Evolutionary conservation across 2,113 vertebrate species (phyloP), one percentile per base, ranked within the genome.

Genomic region (Eptesicus fuscus): DNA sequence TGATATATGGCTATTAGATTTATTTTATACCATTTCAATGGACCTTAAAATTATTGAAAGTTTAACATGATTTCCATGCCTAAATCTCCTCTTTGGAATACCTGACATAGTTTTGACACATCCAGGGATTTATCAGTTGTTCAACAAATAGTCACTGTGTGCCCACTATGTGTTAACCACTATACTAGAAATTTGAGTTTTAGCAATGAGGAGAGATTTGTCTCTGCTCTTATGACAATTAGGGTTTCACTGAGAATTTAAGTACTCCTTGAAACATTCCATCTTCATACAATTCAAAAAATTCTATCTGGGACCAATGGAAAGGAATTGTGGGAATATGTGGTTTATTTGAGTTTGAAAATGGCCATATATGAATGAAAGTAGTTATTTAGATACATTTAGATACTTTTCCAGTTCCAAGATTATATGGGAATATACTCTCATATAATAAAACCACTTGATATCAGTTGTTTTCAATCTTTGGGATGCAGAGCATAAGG

Each of bases 221-320:
- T 83, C 49, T 83, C 51, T 92, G 37, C 20, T 18, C 20, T 83
- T 49, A 65, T 32, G 22, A 23, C 9, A 86, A 42, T 20, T 86
- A 16, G 0, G 22, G 83, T 61, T 10, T 65, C 8, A 8, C 0
- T 80, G 82, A 92, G 35, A 63, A 80, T 63, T 73, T 73, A 47
- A 42, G 32, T 94, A 69, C 4, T 4, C 37, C 35, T 63, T 89
- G 69, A 86, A 76, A 83, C 1, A 44, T 23, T 67, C 23, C 3
- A 92, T 69, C 7, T 61, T 94, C n/a, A 69, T 37, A 59, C 18
- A 77, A 92, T 49, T 71, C 42, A 88, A 83, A 77, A 94, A 94
- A 78, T 69, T 78, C 73, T 79, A 63, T 59, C 18, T 83, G 51
- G 53, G 12, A 35, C 35, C 40, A 85, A 2, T 40, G 40, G 51